Evolutionary conservation across 2,113 vertebrate genomes (phyloP), one percentile per base, ranked within the genome.

Genomic region (Chauna torquata): DNA sequence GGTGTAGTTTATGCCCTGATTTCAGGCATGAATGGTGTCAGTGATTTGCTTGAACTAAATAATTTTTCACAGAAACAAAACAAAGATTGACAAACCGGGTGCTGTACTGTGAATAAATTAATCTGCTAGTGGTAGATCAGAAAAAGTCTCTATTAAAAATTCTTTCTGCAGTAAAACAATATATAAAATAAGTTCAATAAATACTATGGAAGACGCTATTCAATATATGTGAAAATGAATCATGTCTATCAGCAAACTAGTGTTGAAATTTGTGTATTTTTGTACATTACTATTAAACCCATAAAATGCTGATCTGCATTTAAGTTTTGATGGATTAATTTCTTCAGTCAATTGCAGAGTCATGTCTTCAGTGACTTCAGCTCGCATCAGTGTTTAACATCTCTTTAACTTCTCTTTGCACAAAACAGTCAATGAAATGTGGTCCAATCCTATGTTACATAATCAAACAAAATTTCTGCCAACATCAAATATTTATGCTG

Each of bases 41-140:
- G 28, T 77, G 19, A 93, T 95, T 96, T 90, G 20, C n/a, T 84
- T 82, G 34, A 94, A 84, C 64, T 78, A 94, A 96, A 90, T 91
- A 94, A 92, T 80, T 86, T 89, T 50, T 85, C 74, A 78, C 22
- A 59, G 74, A 95, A 95, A 80, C 28, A 96, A 92, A 88, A 16
- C 52, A 90, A 82, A 90, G 54, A 85, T 32, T 89, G 82, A 71
- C 65, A 93, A 94, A 92, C 47, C 80, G 58, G 7, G 11, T 72
- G 12, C 15, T 81, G 32, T 71, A 90, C 16, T 81, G 25, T 40
- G 34, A 88, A 75, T 38, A 95, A 88, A 94, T 80, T 91, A 80
- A 62, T 65, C 65, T 80, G 20, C 2, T 69, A 76, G 30, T 64
- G 16, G 25, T 68, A 94, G 34, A 88, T 75, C 14, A 81, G 24